Conservation (phyloP, 2,113 vertebrate genomes). For the Scophthalmus maximus region DNA sequence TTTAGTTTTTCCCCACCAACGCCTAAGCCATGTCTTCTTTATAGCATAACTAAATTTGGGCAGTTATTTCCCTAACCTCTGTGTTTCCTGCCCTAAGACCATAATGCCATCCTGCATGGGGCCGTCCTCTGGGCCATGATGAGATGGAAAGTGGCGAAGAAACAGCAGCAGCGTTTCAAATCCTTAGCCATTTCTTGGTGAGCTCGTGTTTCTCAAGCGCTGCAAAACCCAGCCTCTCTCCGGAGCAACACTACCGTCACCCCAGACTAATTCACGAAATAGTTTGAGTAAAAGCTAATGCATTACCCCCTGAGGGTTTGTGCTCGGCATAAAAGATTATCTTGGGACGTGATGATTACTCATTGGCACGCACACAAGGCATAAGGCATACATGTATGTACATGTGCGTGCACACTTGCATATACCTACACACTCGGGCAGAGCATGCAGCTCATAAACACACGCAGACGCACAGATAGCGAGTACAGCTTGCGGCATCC, state of each 20-base stretch:
- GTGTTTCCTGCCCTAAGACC: slow-evolving; percentile 48
- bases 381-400: neutral
- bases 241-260: slow-evolving; percentile 19
- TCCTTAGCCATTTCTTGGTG: neutral
- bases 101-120: neutral
- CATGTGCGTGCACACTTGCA: slow-evolving; percentile 2
- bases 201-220: neutral
- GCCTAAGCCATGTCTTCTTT: slow-evolving; percentile 5
- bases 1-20: too few relatives aligned
- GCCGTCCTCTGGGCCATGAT: slow-evolving; percentile 13
- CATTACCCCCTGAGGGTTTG: slow-evolving; percentile 20
- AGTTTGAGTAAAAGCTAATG: slow-evolving; percentile 56
- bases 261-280: slow-evolving; percentile 19
- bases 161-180: neutral
- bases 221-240: neutral
- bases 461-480: neutral
- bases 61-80: slow-evolving; percentile 25
- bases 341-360: slow-evolving; percentile 23
- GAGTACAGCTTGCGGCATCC: slow-evolving; percentile 1
- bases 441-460: neutral
- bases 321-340: slow-evolving; percentile 37
- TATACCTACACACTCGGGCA: slow-evolving; percentile 5
- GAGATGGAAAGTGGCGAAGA: slow-evolving; percentile 1
- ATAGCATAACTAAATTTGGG: slow-evolving; percentile 3
- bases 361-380: slow-evolving; percentile 27